Base-by-base conservation (phyloP, 2,888 invertebrate species). In the Drosophila villosipedis region DNA sequence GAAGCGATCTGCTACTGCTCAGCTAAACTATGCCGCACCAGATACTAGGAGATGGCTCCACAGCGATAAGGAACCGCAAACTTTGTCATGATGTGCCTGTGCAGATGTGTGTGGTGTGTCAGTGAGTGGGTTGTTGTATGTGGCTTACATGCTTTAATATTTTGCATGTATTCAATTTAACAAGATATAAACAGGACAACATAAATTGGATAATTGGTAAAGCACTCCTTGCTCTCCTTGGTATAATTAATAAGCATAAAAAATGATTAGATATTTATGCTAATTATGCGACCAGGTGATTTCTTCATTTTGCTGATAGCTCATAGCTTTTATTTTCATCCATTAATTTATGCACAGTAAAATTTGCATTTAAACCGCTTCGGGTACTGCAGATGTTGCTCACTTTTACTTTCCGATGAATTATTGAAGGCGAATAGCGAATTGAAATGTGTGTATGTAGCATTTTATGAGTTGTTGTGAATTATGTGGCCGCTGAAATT, bases 261-360 rank as follows among this genome's bases (percentile, higher is more conserved):
- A 83, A 80, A 74, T 86, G 72, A 80, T 83, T 84, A 85, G 82
- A 76, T 71, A 76, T 89, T 82, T 80, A 90, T 89, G 88, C 68
- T 81, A 90, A 91, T 87, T 76, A 63, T 61, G 78, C 69, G 81
- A 69, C 72, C 80, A 79, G 80, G 81, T 90, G 89, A 91, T 89
- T 87, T 84, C 83, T 84, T 82, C 72, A 89, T 85, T 82, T 73
- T 57, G 37, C 58, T 64, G 55, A 31, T 9, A 50, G 31, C 57
- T 61, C 66, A 58, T 39, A 60, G 57, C 30, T 41, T 58, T 12
- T 55, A 52, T 55, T 72, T 70, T 33, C 53, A 30, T 53, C 41
- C 31, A 71, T 74, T 83, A 84, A 88, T 75, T 78, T 87, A 86
- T 86, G 73, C 78, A 74, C 55, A 80, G 69, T 84, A 68, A 75